Percentiles rank a stretch among this genome's conserved stretches.
Evolutionary conservation across 1,140 invertebrate species (phyloP).

Genomic region (Drosophila fuyamai): DNA sequence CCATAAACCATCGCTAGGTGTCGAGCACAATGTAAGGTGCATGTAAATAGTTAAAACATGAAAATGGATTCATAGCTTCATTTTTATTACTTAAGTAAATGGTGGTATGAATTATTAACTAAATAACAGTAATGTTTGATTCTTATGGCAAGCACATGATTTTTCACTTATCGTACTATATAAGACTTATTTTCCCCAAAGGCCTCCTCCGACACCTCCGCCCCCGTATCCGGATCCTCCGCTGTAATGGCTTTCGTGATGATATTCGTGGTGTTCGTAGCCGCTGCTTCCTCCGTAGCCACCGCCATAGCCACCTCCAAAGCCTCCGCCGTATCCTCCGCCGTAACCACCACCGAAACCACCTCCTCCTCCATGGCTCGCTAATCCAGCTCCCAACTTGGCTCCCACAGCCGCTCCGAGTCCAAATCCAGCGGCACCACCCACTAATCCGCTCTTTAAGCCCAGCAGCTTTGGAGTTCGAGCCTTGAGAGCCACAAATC

Average conservation of each 20-base stretch:
- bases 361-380: slow-evolving; percentile 7
- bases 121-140: slow-evolving; percentile 49
- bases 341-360: slow-evolving; percentile 40
- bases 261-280: slow-evolving; percentile 68
- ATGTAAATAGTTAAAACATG: background rate
- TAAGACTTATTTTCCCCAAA: slow-evolving; percentile 60
- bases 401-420: slow-evolving; percentile 37
- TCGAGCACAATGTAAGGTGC: background rate
- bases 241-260: slow-evolving; percentile 66
- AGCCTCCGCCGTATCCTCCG: slow-evolving; percentile 26
- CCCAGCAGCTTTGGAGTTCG: slow-evolving; percentile 64
- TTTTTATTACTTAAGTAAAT: slow-evolving; percentile 16
- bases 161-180: slow-evolving; percentile 5
- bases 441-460: slow-evolving; percentile 55
- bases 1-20: background rate
- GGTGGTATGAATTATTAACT: slow-evolving; percentile 52
- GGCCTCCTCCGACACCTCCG: slow-evolving; percentile 35
- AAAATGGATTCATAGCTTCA: background rate
- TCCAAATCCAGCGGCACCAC: slow-evolving; percentile 47
- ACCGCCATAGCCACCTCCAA: slow-evolving; percentile 7
- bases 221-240: slow-evolving; percentile 42
- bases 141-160: slow-evolving; percentile 44
- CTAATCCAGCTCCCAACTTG: slow-evolving; percentile 23
- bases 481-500: slow-evolving; percentile 65
- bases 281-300: slow-evolving; percentile 41